Percentiles rank a stretch among this genome's conserved stretches.
phyloP scores from a whole-genome alignment of 2,797 vertebrate genomes.

The Sebastes umbrosus region DNA sequence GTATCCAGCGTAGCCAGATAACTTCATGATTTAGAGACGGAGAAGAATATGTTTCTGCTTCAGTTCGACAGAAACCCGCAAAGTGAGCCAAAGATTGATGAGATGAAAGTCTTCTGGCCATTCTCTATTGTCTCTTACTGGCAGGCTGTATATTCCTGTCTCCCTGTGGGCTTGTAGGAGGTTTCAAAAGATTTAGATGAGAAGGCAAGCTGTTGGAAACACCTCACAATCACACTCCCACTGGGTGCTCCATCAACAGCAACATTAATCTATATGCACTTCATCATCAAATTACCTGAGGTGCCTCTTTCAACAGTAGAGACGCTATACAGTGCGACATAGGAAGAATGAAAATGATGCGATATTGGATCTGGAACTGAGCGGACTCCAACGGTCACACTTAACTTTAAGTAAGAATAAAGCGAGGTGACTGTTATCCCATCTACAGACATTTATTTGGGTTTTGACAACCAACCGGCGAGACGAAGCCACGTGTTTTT shows the following conservation, averaged over 20 bases:
- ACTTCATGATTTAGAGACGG: conserved; percentile 38
- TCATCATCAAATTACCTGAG: conserved; percentile 63
- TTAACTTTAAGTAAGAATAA: not conserved
- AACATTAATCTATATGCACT: conserved; percentile 70
- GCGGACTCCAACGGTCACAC: not conserved
- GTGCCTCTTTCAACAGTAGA: conserved; percentile 53
- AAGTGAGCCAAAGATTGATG: conserved; percentile 65
- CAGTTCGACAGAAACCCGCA: conserved; percentile 26
- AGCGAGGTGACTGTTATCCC: not conserved
- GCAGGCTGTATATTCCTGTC: conserved; percentile 53
- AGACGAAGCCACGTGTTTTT: not conserved
- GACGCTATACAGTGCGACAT: not conserved
- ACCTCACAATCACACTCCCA: conserved; percentile 74
- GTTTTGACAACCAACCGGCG: not conserved
- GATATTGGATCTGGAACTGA: conserved; percentile 24
- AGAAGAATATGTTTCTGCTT: conserved; percentile 53
- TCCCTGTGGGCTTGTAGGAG: conserved; percentile 67
- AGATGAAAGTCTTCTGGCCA: conserved; percentile 59
- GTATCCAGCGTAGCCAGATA: conserved; percentile 21
- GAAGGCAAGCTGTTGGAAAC: conserved; percentile 70
- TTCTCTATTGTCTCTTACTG: conserved; percentile 72
- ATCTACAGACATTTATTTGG: not conserved
- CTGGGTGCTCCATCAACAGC: conserved; percentile 70
- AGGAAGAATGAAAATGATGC: conserved; percentile 19
- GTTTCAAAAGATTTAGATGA: conserved; percentile 73